These are phyloP conservation scores for Lacanobia oleracea DNA, from an alignment of 2,888 invertebrate species.

Conservation along the genomic window DNA sequence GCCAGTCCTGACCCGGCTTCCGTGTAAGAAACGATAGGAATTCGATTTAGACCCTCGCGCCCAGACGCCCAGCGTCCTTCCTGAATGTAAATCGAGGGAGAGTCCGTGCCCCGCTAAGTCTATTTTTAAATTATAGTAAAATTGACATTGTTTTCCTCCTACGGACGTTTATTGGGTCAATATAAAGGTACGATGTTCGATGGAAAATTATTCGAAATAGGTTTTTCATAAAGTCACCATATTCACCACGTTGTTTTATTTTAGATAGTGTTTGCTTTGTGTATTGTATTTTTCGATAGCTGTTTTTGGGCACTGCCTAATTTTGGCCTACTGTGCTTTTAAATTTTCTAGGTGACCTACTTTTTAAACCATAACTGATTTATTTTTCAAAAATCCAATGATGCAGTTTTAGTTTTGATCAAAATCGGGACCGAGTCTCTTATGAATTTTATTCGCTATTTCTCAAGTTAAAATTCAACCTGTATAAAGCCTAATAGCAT, in stretches of 20 bases:
- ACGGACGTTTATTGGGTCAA: slow-evolving; percentile 33
- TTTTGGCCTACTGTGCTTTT: neutral
- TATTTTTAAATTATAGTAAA: slow-evolving; percentile 81
- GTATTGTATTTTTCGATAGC: neutral
- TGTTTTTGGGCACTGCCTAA: neutral
- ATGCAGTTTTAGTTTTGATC: too few relatives aligned
- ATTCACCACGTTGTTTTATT: neutral
- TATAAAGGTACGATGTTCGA: slow-evolving; percentile 20
- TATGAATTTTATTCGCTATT: too few relatives aligned
- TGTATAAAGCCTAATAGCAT: neutral
- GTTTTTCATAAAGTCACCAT: neutral
- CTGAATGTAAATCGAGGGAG: slow-evolving; percentile 87
- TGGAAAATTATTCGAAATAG: slow-evolving; percentile 24
- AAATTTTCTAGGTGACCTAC: too few relatives aligned
- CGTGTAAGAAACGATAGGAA: slow-evolving; percentile 85
- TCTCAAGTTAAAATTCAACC: neutral
- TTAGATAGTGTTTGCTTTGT: neutral
- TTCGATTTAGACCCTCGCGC: slow-evolving; percentile 86
- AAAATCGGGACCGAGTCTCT: too few relatives aligned
- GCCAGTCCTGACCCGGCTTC: slow-evolving; percentile 74
- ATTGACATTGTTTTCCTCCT: slow-evolving; percentile 67
- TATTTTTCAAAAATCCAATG: too few relatives aligned
- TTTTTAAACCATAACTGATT: too few relatives aligned
- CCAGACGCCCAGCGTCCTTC: slow-evolving; percentile 79
- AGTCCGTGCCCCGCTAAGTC: slow-evolving; percentile 80